Base-by-base conservation (phyloP, 1,140 invertebrate species). In the Drosophila teissieri region DNA sequence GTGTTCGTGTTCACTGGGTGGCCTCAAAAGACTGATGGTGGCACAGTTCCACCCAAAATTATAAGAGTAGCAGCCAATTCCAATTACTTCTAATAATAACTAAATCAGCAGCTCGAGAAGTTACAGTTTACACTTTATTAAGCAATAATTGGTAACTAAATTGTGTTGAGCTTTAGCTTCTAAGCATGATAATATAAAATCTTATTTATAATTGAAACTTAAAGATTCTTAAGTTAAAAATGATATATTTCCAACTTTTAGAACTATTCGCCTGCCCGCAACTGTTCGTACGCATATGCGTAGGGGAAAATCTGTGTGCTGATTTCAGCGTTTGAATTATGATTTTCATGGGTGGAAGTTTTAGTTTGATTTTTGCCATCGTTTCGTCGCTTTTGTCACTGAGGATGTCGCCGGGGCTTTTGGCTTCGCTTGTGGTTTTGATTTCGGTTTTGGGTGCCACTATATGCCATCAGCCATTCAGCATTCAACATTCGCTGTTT, bases 301-400 rank as follows among this genome's bases (percentile, higher is more conserved):
- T 45, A 63, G 51, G 44, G 64, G 54, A 17, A 73, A 86, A 81
- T 83, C 75, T 88, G 79, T 88, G 84, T 88, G 70, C 75, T 77
- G 83, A 82, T 67, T 86, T 86, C 79, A 79, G 63, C 79, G 72
- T 83, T 89, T 89, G 84, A 89, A 84, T 89, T 89, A 89, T 89
- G 84, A 89, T 89, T 89, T 89, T 80, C 84, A 89, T 84, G 77
- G 67, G 77, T 73, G 73, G 73, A 89, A 89, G 53, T 89, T 89
- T 84, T 84, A 86, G 83, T 86, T 86, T 86, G 83, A 86, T 88
- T 86, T 86, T 88, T 65, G 80, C 84, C 67, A 70, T 79, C 70
- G 75, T 72, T 82, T 86, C 78, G 69, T 88, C 64, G 79, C 80
- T 88, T 79, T 86, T 88, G 83, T 80, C 68, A 75, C 79, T 48